Base-by-base conservation (phyloP, 2,113 vertebrate genomes). In the Passer domesticus region DNA sequence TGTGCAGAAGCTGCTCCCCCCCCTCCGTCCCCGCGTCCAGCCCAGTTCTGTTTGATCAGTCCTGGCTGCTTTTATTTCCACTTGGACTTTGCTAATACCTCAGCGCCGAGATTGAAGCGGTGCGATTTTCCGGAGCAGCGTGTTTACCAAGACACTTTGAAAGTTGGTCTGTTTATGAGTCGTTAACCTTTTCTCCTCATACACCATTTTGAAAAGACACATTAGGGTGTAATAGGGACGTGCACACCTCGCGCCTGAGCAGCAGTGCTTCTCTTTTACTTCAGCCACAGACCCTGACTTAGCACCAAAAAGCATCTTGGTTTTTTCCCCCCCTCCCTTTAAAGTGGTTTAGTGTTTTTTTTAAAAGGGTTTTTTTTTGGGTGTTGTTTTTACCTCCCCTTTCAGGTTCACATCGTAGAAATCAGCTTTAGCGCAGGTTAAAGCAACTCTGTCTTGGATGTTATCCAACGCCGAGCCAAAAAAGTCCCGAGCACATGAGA, bases 391-490 rank as follows among this genome's bases (percentile, higher is more conserved):
- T 83, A 35, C 72, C 68, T 95, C 77, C 73, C 62, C 83, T 95
- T 95, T 96, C 89, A 93, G 94, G 76, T 94, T 95, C 93, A 43
- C 92, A 72, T 85, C 52, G 79, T 83, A 81, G 64, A 68, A 78
- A 81, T 91, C 63, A 31, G 83, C 90, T 96, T 83, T 76, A 94
- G 91, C 46, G 95, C 91, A 84, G 95, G 96, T 96, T 97, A 91
- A 85, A 94, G 88, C 95, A 96, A 95, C 96, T 96, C 89, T 95
- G 88, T 90, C 86, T 97, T 97, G 96, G 96, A 97, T 37, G 83
- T 83, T 31, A 83, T 97, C 97, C 95, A 98, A 94, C 59, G 43
- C 95, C 60, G 95, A 97, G 98, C 97, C 97, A 97, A 96, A 95
- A 91, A 92, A 95, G 96, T 98, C 97, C 96, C 94, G 95, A 96